Base-by-base conservation (phyloP, 1,140 invertebrate genomes). In the Heliconius hermathena region DNA sequence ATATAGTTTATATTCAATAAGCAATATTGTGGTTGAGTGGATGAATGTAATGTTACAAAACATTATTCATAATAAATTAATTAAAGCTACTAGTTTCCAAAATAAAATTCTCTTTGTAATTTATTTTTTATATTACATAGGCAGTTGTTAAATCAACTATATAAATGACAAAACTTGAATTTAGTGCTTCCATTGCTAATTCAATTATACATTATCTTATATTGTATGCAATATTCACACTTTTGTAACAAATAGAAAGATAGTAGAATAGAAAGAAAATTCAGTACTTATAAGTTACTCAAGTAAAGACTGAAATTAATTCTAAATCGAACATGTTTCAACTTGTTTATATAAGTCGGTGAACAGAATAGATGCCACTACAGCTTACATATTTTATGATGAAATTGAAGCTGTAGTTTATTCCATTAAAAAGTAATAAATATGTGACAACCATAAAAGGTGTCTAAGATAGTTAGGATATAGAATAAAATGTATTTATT, bases 231-330 rank as follows among this genome's bases (percentile, higher is more conserved):
- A 71, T 76, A 71, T 71, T 71, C 60, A 26, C 16, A 72, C 22
- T 49, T 46, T 72, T 77, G 52, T 71, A 18, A 72, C 33, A 72
- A 72, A 41, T 72, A 72, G 71, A 29, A 72, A 72, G 18, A 72
- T 72, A 72, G n/a, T 72, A 72, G 36, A 72, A n/a, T 72, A 18
- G 71, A 72, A 38, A 38, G 46, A 70, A 36, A 36, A 72, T 54
- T 46, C 46, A 70, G 60, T 77, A 77, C 41, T 77, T 77, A 77
- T 77, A 77, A 77, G 46, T 77, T 77, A 77, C 76, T 52, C 70
- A 77, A 70, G 60, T 26, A 76, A 77, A 77, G 76, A 77, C 76
- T 77, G 76, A 77, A 77, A 66, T 52, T 77, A 72, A 77, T 77
- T 77, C 70, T 54, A 77, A 77, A 77, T 71, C 46, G 33, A 77